These are phyloP conservation scores for Drosophila mimica DNA, from an alignment of 2,888 invertebrate species.

Conservation along the genomic window DNA sequence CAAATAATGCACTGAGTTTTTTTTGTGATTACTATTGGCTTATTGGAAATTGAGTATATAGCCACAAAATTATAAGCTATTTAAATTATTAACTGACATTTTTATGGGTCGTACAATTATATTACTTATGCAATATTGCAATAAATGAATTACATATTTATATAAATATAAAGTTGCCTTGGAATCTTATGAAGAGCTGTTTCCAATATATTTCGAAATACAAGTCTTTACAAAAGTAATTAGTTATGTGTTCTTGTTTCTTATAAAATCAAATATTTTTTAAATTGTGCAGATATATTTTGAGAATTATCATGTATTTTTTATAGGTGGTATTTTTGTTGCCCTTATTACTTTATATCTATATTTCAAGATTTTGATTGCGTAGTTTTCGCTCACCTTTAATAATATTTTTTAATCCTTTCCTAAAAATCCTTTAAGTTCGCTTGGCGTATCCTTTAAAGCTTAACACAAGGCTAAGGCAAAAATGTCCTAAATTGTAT, in stretches of 20 bases:
- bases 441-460: constrained; percentile 5
- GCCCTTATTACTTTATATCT: neutral
- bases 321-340: neutral
- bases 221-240: neutral
- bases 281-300: neutral
- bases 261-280: neutral
- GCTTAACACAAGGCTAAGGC: constrained; percentile 29
- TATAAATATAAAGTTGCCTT: neutral
- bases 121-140: neutral
- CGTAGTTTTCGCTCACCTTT: constrained; percentile 28
- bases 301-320: neutral
- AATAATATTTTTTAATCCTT: constrained; percentile 14
- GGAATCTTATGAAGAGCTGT: too few species aligned
- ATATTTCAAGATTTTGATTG: neutral
- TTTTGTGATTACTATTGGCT: neutral
- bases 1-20: neutral
- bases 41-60: neutral
- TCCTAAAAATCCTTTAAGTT: constrained; percentile 15
- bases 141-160: neutral
- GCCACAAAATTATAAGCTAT: neutral
- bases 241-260: neutral
- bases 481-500: constrained; percentile 85
- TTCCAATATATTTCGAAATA: neutral
- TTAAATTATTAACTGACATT: neutral
- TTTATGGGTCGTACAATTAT: neutral